These are phyloP conservation scores for Manacus vitellinus DNA, from an alignment of 2,113 vertebrate species.

Conservation along the genomic window DNA sequence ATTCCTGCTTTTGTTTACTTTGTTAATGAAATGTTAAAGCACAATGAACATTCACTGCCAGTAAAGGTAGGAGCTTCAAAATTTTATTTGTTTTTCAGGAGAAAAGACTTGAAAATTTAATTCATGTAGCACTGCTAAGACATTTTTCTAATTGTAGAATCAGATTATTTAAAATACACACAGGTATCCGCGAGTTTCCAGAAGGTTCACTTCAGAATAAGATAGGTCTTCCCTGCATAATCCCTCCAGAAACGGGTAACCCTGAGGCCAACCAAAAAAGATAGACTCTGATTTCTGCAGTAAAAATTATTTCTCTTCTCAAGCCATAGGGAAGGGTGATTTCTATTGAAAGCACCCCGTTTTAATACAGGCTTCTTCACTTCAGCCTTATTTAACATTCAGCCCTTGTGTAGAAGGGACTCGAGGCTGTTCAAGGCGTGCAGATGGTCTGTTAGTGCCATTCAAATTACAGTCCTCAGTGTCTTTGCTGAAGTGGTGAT, in stretches of 20 bases:
- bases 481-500: background rate
- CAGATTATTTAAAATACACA: background rate
- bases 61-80: background rate
- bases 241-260: background rate
- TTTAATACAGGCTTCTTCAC: background rate
- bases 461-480: background rate
- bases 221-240: background rate
- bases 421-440: background rate
- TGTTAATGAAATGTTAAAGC: background rate
- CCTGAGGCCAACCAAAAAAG: background rate
- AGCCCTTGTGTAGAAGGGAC: background rate
- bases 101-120: background rate
- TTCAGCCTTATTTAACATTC: background rate
- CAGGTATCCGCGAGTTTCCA: background rate
- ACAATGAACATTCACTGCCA: background rate
- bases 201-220: background rate
- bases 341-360: background rate
- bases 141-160: background rate
- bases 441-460: background rate
- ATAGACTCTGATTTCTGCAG: background rate
- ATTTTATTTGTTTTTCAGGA: background rate
- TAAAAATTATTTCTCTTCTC: background rate
- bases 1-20: background rate
- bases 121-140: background rate
- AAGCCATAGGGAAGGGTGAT: background rate